Percentiles rank a stretch among this genome's conserved stretches.
Evolutionary conservation across 2,113 vertebrate genomes (phyloP).

Genomic region (Mormyrus lacerda): DNA sequence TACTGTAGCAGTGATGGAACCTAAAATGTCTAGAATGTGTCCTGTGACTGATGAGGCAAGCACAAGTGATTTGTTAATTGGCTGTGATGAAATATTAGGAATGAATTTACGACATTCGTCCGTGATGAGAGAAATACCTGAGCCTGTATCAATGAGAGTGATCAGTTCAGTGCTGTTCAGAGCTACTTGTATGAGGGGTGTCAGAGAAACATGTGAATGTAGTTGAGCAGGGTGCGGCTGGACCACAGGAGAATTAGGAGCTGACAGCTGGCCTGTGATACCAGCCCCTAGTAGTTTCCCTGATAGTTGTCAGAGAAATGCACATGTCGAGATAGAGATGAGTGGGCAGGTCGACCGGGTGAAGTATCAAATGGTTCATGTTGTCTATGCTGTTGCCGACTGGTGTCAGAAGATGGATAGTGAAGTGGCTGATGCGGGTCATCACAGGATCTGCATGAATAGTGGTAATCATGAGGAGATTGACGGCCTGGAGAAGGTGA

Average conservation of each 20-base stretch:
- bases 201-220: too few species aligned
- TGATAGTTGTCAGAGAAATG: not conserved
- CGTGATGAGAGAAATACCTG: not conserved
- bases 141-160: not conserved
- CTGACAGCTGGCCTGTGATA: not conserved
- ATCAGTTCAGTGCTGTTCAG: too few species aligned
- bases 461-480: not conserved
- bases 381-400: not conserved
- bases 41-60: not conserved
- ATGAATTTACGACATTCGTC: not conserved
- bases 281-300: not conserved
- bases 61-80: not conserved
- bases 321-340: not conserved
- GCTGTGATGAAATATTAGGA: not conserved
- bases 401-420: not conserved
- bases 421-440: not conserved
- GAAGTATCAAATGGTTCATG: not conserved
- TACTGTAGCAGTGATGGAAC: not conserved
- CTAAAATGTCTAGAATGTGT: not conserved
- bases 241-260: not conserved
- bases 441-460: not conserved
- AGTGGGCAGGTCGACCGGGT: not conserved
- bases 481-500: not conserved
- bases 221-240: not conserved
- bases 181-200: not conserved